phyloP scores from a whole-genome alignment of 2,888 invertebrate species.

The Mystacides longicornis region DNA sequence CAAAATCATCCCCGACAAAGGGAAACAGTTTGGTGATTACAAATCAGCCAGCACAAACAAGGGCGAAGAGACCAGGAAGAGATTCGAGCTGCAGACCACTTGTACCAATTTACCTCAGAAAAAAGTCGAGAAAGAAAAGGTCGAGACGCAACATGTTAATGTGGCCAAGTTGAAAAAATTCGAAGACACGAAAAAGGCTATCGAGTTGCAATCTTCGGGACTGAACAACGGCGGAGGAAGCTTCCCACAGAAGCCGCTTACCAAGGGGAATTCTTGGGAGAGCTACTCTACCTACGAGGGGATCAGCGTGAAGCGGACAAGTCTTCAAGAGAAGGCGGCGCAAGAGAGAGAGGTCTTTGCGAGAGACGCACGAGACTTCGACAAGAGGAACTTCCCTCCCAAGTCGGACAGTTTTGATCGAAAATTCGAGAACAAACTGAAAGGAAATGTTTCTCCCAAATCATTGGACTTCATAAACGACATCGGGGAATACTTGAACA shows the following conservation, averaged over 20 bases:
- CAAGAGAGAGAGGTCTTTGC: constrained; percentile 4
- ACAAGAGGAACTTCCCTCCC: constrained; percentile 10
- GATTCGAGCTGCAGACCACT: constrained; percentile 20
- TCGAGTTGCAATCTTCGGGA: constrained; percentile 13
- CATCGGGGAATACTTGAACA: constrained; percentile 10
- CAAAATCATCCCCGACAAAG: constrained; percentile 9
- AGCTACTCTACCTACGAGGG: not conserved
- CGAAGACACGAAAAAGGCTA: constrained; percentile 12
- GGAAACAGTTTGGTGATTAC: constrained; percentile 1
- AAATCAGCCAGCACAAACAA: not conserved
- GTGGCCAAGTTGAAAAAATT: constrained; percentile 1
- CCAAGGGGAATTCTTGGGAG: constrained; percentile 4
- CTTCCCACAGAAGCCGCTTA: constrained; percentile 9
- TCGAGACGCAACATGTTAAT: constrained; percentile 6
- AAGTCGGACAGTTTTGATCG: not conserved
- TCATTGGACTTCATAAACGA: constrained; percentile 9
- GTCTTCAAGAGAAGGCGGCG: not conserved
- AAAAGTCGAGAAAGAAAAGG: constrained; percentile 8
- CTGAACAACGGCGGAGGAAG: not conserved
- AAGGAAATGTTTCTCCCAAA: not conserved
- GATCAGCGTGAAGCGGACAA: not conserved
- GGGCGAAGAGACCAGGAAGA: constrained; percentile 13
- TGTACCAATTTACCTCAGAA: constrained; percentile 20
- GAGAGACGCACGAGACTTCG: not conserved
- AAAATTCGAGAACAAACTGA: not conserved